Evolutionary conservation across 2,888 invertebrate genomes (phyloP).

Genomic region (Silvanus unidentatus): DNA sequence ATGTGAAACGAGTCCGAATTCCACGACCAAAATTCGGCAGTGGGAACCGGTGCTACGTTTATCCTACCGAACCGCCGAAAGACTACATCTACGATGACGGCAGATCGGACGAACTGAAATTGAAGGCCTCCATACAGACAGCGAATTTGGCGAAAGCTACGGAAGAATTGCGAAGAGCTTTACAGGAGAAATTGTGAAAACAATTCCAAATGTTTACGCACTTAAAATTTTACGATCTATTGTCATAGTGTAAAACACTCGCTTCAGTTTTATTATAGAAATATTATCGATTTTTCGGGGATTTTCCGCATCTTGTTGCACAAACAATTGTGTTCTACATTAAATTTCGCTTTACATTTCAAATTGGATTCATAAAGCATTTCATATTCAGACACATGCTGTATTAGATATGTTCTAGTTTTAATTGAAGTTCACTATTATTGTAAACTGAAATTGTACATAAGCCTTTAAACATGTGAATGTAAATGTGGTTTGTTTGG

Average conservation of each 20-base stretch:
- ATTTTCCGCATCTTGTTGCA: no score
- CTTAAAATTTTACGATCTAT: no score
- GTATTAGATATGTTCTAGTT: no score
- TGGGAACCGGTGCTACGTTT: constrained; percentile 50
- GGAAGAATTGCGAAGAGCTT: constrained; percentile 67
- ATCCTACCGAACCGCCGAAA: constrained; percentile 69
- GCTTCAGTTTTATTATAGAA: background rate
- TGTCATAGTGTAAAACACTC: no score
- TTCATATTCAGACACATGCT: no score
- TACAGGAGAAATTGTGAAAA: constrained; percentile 70
- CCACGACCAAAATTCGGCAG: constrained; percentile 77
- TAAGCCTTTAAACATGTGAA: no score
- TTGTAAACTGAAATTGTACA: no score
- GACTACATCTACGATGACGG: constrained; percentile 64
- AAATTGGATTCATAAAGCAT: background rate
- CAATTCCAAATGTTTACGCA: constrained; percentile 20
- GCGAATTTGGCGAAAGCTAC: constrained; percentile 60
- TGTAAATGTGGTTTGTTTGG: no score
- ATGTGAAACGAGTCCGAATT: constrained; percentile 76
- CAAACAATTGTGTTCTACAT: background rate
- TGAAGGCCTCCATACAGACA: constrained; percentile 43
- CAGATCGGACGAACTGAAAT: constrained; percentile 50
- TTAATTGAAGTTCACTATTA: no score
- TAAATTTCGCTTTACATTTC: background rate
- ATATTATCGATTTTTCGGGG: background rate